A percentile compares a stretch with the other conserved stretches of the same genome.
Conservation (phyloP, 2,113 vertebrate species). For the Muntiacus reevesi region DNA sequence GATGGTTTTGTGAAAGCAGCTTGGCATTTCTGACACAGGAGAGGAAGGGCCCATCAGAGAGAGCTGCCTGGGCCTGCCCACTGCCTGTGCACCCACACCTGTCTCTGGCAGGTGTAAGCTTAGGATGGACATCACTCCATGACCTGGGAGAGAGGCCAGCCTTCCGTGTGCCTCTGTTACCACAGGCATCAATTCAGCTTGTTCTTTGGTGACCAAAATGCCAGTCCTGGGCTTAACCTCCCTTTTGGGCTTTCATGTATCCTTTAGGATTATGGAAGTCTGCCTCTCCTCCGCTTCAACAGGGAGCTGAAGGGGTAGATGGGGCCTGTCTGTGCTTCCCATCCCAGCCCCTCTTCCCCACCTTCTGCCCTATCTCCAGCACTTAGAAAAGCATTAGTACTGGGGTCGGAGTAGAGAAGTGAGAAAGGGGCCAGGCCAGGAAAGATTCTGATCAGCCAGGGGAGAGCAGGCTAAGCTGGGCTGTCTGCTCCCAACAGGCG, state of each 20-base stretch:
- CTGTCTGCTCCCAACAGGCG: background rate
- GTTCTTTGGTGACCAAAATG: background rate
- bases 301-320: background rate
- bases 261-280: too few relatives aligned
- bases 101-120: background rate
- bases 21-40: background rate
- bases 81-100: accelerated
- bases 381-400: background rate
- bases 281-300: background rate
- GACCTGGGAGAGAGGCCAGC: background rate
- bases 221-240: background rate
- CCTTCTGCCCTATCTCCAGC: background rate
- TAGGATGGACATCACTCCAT: accelerated
- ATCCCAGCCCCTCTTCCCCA: background rate
- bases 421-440: background rate
- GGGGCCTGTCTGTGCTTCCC: too few relatives aligned
- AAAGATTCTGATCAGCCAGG: background rate
- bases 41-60: background rate
- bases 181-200: background rate
- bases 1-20: conserved; percentile 16
- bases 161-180: accelerated
- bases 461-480: background rate
- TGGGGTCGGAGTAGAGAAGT: background rate
- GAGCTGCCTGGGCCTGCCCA: background rate
- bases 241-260: background rate